Percentiles rank a stretch among this genome's conserved stretches.
Evolutionary conservation across 2,113 vertebrate genomes (phyloP).

Genomic region (Heterotis niloticus): DNA sequence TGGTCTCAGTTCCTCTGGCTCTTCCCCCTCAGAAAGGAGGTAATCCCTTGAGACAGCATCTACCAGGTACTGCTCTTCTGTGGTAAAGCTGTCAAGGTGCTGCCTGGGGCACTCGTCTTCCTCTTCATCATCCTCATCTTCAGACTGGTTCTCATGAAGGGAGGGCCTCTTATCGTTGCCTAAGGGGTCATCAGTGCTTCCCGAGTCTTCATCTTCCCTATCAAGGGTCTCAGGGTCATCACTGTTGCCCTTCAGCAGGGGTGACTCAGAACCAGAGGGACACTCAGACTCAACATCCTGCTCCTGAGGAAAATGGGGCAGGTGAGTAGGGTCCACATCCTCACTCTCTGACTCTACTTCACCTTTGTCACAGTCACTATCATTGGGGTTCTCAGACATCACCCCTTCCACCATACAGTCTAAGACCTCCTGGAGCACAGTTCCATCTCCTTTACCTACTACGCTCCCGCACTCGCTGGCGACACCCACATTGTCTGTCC

Average conservation of each 20-base stretch:
- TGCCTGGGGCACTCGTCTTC: conserved; percentile 38
- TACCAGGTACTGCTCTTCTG: conserved; percentile 61
- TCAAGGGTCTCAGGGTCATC: conserved; percentile 39
- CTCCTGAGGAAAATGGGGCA: conserved; percentile 39
- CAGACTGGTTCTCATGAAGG: conserved; percentile 45
- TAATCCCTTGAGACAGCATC: conserved; percentile 74
- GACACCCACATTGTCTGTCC: conserved; percentile 25
- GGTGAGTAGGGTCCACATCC: conserved; percentile 47
- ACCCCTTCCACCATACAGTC: conserved; percentile 68
- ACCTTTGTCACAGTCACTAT: conserved; percentile 55
- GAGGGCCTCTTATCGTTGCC: conserved; percentile 43
- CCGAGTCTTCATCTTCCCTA: conserved; percentile 38
- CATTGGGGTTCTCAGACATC: conserved; percentile 60
- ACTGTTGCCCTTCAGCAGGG: conserved; percentile 41
- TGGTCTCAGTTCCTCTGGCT: conserved; percentile 46
- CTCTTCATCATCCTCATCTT: conserved; percentile 61
- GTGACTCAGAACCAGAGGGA: conserved; percentile 54
- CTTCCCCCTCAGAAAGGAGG: conserved; percentile 74
- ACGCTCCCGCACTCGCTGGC: conserved; percentile 26
- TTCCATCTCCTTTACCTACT: conserved; percentile 7
- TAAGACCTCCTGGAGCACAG: conserved; percentile 54
- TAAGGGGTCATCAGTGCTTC: conserved; percentile 52
- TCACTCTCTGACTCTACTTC: conserved; percentile 58
- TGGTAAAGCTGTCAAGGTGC: conserved; percentile 52
- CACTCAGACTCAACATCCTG: conserved; percentile 49